Conservation (phyloP, 2,113 vertebrate genomes). For the Anoplopoma fimbria region DNA sequence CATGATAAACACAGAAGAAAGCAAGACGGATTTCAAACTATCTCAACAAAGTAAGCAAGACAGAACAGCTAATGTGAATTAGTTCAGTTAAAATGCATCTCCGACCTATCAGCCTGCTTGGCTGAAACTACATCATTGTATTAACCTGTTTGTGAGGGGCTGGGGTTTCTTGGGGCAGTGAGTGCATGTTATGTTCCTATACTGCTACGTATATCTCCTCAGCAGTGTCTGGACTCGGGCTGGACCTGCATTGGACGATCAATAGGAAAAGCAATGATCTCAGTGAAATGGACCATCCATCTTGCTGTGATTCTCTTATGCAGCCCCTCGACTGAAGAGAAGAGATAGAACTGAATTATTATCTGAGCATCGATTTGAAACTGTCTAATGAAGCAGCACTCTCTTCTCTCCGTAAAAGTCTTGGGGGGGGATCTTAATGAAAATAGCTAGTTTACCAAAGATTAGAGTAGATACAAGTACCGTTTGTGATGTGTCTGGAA, state of each 20-base stretch:
- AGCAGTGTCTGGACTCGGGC: constrained; percentile 55
- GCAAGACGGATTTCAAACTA: constrained; percentile 17
- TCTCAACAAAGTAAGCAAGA: constrained; percentile 6
- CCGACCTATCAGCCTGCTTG: constrained; percentile 3
- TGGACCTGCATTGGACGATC: constrained; percentile 64
- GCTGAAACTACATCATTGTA: constrained; percentile 1
- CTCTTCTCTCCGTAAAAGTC: constrained; percentile 22
- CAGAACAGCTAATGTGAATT: constrained; percentile 22
- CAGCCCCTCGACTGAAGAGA: constrained; percentile 40
- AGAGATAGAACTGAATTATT: constrained; percentile 70
- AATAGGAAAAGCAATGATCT: constrained; percentile 76
- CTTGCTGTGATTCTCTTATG: constrained; percentile 65
- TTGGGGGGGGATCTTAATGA: constrained; percentile 24
- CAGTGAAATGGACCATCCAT: constrained; percentile 71
- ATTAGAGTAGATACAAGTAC: constrained; percentile 18
- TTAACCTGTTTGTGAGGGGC: constrained; percentile 22
- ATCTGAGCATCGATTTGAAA: constrained; percentile 64
- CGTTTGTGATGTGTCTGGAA: not conserved
- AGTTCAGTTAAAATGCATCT: constrained; percentile 5
- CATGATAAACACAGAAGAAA: not conserved
- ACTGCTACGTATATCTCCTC: constrained; percentile 27
- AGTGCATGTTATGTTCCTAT: constrained; percentile 45
- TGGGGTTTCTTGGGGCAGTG: constrained; percentile 7
- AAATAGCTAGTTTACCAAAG: constrained; percentile 24
- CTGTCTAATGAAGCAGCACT: constrained; percentile 43